phyloP scores from a whole-genome alignment of 2,113 vertebrate genomes.

The Seriola aureovittata region DNA sequence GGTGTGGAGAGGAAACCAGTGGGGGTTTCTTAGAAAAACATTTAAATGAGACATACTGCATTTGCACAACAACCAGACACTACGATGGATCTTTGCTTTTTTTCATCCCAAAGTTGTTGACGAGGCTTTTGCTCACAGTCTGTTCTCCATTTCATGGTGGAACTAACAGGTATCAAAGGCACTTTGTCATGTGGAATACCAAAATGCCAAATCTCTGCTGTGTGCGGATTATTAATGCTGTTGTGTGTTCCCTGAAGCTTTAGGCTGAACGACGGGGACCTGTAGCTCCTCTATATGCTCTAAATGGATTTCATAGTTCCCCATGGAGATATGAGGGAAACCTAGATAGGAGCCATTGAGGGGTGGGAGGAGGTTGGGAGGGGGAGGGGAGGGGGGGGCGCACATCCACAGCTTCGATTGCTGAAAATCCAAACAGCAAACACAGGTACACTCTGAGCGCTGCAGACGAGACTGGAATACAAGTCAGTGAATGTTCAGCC shows the following conservation, averaged over 20 bases:
- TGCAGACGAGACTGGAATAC: constrained; percentile 45
- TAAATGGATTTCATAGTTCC: constrained; percentile 72
- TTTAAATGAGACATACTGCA: constrained; percentile 2
- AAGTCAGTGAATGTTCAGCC: constrained; percentile 28
- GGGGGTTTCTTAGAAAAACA: not conserved
- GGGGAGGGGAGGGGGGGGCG: constrained; percentile 26
- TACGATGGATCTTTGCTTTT: constrained; percentile 14
- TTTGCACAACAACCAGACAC: constrained; percentile 20
- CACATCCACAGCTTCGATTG: constrained; percentile 56
- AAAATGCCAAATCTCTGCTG: constrained; percentile 42
- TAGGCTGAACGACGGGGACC: constrained; percentile 50
- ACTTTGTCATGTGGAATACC: constrained; percentile 61
- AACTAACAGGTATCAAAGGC: constrained; percentile 58
- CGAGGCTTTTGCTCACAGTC: constrained; percentile 22
- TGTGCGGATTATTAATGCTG: constrained; percentile 56
- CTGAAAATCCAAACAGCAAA: constrained; percentile 53
- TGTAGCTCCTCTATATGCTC: constrained; percentile 58
- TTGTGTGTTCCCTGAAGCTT: constrained; percentile 58
- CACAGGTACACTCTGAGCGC: constrained; percentile 40
- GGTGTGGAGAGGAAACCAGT: constrained; percentile 21
- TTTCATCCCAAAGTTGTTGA: constrained; percentile 27
- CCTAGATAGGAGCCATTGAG: constrained; percentile 40
- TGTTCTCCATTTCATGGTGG: constrained; percentile 58
- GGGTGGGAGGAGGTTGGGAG: not conserved
- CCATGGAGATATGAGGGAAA: constrained; percentile 60